Percentiles rank a stretch among this genome's conserved stretches.
These are phyloP conservation scores for Carcina quercana DNA, from an alignment of 2,888 invertebrate species.

Conservation along the genomic window DNA sequence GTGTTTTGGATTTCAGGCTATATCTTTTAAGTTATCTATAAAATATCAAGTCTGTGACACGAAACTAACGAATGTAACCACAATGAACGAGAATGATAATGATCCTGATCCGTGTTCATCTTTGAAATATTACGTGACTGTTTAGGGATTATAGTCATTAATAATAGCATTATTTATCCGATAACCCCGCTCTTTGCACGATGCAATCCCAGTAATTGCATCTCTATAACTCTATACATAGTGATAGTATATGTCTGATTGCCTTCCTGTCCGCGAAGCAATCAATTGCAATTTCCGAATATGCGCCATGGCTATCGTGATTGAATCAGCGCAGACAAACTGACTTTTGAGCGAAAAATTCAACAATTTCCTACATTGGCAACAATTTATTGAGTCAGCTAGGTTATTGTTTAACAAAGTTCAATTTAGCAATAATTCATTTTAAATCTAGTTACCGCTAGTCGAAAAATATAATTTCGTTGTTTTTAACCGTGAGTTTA, in stretches of 20 bases:
- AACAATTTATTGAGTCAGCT: too few species aligned
- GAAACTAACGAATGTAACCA: too few species aligned
- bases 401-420: too few species aligned
- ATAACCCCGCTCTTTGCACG: conserved; percentile 7
- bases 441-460: too few species aligned
- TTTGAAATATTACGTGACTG: conserved; percentile 6
- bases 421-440: too few species aligned
- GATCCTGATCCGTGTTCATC: neutral
- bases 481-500: too few species aligned
- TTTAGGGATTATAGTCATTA: neutral
- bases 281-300: conserved; percentile 64
- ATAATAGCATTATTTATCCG: conserved; percentile 3
- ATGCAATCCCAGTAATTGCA: conserved; percentile 33
- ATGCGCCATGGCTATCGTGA: conserved; percentile 16
- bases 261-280: conserved; percentile 34
- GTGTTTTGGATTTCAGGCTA: too few species aligned
- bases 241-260: conserved; percentile 27
- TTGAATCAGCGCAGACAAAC: neutral
- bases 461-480: too few species aligned
- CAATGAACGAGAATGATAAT: neutral
- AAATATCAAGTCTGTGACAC: too few species aligned
- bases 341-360: too few species aligned
- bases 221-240: conserved; percentile 26
- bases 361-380: too few species aligned
- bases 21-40: too few species aligned